Evolutionary conservation across 2,888 invertebrate genomes (phyloP), one percentile per base, ranked within the genome.

Genomic region (Oeneis ivallda): DNA sequence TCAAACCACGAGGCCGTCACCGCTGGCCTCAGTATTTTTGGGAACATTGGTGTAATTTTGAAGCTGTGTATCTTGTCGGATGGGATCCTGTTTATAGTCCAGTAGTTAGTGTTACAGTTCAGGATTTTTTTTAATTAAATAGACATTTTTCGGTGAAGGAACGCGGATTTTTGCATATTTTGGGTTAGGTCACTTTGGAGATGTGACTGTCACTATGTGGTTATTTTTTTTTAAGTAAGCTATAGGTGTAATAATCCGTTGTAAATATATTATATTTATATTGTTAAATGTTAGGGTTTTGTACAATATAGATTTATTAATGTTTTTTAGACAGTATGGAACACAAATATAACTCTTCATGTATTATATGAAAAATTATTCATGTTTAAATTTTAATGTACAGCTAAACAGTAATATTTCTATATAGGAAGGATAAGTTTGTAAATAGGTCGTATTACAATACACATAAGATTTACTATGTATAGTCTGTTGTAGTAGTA

Each of bases 401-500:
- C 75, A 83, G 76, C 78, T 60, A 47, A 67, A 61, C 54, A 45
- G 58, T 68, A 43, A 66, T 52, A 65, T 64, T 54, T 66, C 52
- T 60, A 15, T 47, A 47, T 47, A 47, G 26, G 11, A 26, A 60
- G 52, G 60, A 49, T 70, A 73, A 70, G 77, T 19, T 77, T 89
- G 89, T 89, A 88, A 86, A 89, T 89, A 89, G 79, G 74, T 76
- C 76, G 76, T 76, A 73, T 80, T 26, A 83, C 75, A 85, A 84
- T 26, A 80, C 82, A 80, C 84, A 84, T 83, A 85, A 85, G 86
- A 84, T 88, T 87, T 81, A 86, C 82, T 82, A 81, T 79, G 73
- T 80, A 66, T 63, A 66, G 59, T 61, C 82, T 85, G 87, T 79
- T 80, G 80, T 84, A n/a, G n/a, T n/a, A n/a, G n/a, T 70, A 71